Conservation (phyloP, 2,797 vertebrate species). For the Naso thynnoides region DNA sequence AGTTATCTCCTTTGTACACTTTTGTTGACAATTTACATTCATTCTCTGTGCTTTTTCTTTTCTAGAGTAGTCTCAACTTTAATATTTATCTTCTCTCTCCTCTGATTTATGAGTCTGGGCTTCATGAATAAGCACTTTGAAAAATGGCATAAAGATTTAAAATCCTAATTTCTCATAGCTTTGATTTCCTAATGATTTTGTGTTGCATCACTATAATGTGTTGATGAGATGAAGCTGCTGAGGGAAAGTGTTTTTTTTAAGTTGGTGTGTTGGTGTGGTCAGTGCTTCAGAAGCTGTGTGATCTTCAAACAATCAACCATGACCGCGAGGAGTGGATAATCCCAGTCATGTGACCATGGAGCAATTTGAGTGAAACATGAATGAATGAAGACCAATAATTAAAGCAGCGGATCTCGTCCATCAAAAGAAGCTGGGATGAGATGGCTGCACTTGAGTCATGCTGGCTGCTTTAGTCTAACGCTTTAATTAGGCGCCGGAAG, state of each 20-base stretch:
- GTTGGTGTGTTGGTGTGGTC: conserved; percentile 59
- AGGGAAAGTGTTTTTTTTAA: conserved; percentile 51
- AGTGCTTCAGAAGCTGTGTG: conserved; percentile 56
- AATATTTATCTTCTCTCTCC: background rate
- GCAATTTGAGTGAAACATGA: conserved; percentile 67
- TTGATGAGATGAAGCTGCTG: conserved; percentile 27
- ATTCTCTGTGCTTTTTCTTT: too few relatives aligned
- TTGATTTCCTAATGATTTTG: conserved; percentile 18
- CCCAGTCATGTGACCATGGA: conserved; percentile 73
- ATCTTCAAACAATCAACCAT: conserved; percentile 70
- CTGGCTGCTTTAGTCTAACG: conserved; percentile 69
- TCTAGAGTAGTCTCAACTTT: too few relatives aligned
- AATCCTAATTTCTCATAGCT: background rate
- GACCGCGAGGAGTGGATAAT: conserved; percentile 70
- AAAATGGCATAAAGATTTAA: conserved; percentile 9
- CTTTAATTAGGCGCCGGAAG: conserved; percentile 72
- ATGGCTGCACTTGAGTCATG: conserved; percentile 70
- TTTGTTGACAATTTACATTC: conserved; percentile 5
- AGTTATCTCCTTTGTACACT: background rate
- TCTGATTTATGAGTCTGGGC: background rate
- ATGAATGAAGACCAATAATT: conserved; percentile 72
- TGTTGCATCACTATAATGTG: conserved; percentile 42
- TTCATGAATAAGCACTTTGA: conserved; percentile 44
- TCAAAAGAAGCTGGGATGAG: conserved; percentile 69
- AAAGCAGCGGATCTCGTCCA: conserved; percentile 65